Evolutionary conservation across 1,140 invertebrate genomes (phyloP).

Genomic region (Pentalonia nigronervosa): DNA sequence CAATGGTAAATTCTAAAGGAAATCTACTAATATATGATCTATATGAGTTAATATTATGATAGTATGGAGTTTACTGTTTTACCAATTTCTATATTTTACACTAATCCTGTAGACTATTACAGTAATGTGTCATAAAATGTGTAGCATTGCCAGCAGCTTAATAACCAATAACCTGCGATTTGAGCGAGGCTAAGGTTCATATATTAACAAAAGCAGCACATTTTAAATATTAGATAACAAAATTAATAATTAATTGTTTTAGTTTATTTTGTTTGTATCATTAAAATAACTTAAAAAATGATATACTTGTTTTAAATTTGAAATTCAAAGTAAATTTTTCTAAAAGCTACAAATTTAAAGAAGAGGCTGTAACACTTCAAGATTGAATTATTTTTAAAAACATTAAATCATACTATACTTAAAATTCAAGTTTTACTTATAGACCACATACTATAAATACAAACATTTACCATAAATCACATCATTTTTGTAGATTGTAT

Average conservation of each 20-base stretch:
- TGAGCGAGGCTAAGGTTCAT: too few relatives aligned
- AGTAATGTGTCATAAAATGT: too few relatives aligned
- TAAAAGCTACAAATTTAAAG: background rate
- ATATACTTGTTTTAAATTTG: background rate
- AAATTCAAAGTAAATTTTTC: background rate
- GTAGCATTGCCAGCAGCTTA: too few relatives aligned
- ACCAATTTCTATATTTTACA: background rate
- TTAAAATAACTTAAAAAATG: background rate
- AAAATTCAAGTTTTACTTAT: background rate
- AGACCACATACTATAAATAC: background rate
- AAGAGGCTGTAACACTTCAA: background rate
- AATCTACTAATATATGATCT: too few relatives aligned
- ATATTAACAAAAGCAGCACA: too few relatives aligned
- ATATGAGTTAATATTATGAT: background rate
- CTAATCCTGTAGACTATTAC: background rate
- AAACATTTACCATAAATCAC: background rate
- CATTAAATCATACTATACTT: background rate
- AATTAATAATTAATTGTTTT: too few relatives aligned
- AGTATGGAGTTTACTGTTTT: background rate
- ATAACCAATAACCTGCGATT: too few relatives aligned
- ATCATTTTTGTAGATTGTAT: background rate
- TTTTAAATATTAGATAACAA: too few relatives aligned
- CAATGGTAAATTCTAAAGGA: background rate
- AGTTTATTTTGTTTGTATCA: too few relatives aligned
- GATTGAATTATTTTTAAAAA: background rate